phyloP scores from a whole-genome alignment of 2,888 invertebrate genomes.

The Lepidonotus clava region DNA sequence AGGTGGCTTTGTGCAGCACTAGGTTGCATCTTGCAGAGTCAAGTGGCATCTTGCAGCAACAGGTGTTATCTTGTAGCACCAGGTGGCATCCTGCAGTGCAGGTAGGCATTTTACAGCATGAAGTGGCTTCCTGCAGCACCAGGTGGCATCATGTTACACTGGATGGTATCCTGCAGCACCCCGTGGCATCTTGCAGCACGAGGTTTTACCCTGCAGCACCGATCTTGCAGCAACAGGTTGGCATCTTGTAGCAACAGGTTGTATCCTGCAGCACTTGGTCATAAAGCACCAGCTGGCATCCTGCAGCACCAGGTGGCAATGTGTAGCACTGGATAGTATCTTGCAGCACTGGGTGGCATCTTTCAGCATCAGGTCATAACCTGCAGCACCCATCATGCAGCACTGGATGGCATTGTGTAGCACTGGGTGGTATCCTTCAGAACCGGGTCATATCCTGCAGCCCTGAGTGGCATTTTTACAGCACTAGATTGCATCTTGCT shows the following conservation, averaged over 20 bases:
- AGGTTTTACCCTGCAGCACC: too few species aligned
- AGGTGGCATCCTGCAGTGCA: background rate
- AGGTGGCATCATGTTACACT: background rate
- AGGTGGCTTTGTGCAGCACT: background rate
- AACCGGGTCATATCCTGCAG: background rate
- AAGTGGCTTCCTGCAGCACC: background rate
- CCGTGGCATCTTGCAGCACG: too few species aligned
- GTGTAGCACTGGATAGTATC: too few species aligned
- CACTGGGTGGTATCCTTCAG: background rate
- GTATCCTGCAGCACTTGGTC: background rate
- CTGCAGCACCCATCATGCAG: background rate
- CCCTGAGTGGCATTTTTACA: background rate
- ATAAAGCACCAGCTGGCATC: background rate
- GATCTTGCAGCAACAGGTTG: too few species aligned
- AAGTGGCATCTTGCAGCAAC: background rate
- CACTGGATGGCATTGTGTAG: background rate
- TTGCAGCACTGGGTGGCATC: too few species aligned
- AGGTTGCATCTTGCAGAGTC: background rate
- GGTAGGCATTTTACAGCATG: background rate
- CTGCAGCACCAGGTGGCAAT: too few species aligned
- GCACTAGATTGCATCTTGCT: background rate
- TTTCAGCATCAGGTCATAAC: too few species aligned
- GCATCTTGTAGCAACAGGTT: background rate
- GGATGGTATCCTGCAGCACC: background rate
- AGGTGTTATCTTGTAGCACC: background rate